A percentile compares a stretch with the other conserved stretches of the same genome.
Evolutionary conservation across 2,113 vertebrate species (phyloP).

Genomic region (Phainopepla nitens): DNA sequence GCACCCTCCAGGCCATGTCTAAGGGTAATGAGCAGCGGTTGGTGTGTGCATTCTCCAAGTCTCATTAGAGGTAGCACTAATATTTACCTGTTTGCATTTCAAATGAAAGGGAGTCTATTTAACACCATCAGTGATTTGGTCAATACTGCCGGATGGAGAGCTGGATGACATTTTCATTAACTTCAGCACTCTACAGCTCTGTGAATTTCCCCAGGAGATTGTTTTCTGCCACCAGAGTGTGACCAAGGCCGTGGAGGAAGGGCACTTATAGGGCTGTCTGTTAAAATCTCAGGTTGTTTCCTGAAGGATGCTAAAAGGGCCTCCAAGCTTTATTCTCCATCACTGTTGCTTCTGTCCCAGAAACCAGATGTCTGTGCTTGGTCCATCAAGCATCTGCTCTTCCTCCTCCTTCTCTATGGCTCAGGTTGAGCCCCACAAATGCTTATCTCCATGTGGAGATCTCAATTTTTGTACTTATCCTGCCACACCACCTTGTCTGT

Average conservation of each 20-base stretch:
- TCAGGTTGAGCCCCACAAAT: not conserved
- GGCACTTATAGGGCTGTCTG: not conserved
- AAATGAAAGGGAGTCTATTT: not conserved
- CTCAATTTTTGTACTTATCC: not conserved
- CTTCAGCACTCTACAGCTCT: not conserved
- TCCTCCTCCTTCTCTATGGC: not conserved
- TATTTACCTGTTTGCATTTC: slow-evolving; percentile 46
- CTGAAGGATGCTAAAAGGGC: not conserved
- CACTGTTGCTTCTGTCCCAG: not conserved
- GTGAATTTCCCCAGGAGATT: not conserved
- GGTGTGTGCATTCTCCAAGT: not conserved
- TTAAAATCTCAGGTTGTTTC: not conserved
- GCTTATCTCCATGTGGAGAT: not conserved
- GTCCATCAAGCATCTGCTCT: not conserved
- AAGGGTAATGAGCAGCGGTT: not conserved
- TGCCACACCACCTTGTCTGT: not conserved
- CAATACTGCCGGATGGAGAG: not conserved
- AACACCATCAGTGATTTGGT: not conserved
- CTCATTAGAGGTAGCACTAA: not conserved
- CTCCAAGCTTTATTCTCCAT: not conserved
- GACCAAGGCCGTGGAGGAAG: not conserved
- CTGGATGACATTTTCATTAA: slow-evolving; percentile 6
- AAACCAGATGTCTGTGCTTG: not conserved
- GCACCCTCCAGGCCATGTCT: not conserved
- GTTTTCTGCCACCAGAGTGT: not conserved